Evolutionary conservation across 1,140 invertebrate species (phyloP).

Genomic region (Philotrypesis tridentata): DNA sequence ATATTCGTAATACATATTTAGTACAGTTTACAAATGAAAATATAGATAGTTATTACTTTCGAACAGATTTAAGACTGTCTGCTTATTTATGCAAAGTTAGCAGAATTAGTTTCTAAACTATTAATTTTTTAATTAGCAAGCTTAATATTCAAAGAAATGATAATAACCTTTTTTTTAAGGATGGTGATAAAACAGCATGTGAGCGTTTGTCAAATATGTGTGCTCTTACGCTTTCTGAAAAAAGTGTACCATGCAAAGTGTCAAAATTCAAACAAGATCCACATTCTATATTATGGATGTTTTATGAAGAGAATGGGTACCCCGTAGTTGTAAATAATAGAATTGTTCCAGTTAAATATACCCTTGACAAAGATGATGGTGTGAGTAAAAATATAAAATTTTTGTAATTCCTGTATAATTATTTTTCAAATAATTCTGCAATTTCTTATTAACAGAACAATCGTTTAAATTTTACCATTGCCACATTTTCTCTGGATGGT

Average conservation of each 20-base stretch:
- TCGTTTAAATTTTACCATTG: constrained; percentile 70
- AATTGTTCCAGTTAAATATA: constrained; percentile 73
- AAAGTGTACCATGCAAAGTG: constrained; percentile 73
- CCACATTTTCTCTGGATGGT: constrained; percentile 67
- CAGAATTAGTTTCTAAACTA: neutral
- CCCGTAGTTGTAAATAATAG: constrained; percentile 71
- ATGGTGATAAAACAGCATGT: constrained; percentile 76
- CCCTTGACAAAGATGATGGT: constrained; percentile 70
- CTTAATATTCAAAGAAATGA: neutral
- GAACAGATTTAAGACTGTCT: constrained; percentile 70
- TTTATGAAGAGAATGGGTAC: constrained; percentile 74
- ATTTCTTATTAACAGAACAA: constrained; percentile 67
- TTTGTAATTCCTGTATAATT: constrained; percentile 12
- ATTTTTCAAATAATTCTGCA: constrained; percentile 5
- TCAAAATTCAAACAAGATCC: constrained; percentile 71
- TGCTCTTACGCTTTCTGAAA: constrained; percentile 76
- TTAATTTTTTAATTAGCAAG: neutral
- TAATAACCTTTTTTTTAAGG: constrained; percentile 66
- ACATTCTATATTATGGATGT: constrained; percentile 72
- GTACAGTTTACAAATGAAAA: constrained; percentile 66
- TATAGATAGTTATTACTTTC: constrained; percentile 73
- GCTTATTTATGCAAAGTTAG: constrained; percentile 75
- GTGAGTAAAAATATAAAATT: constrained; percentile 59
- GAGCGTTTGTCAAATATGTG: constrained; percentile 83
- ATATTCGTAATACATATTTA: constrained; percentile 64